phyloP scores from a whole-genome alignment of 35 echinoderm and acorn worm species.

The Lytechinus variegatus region DNA sequence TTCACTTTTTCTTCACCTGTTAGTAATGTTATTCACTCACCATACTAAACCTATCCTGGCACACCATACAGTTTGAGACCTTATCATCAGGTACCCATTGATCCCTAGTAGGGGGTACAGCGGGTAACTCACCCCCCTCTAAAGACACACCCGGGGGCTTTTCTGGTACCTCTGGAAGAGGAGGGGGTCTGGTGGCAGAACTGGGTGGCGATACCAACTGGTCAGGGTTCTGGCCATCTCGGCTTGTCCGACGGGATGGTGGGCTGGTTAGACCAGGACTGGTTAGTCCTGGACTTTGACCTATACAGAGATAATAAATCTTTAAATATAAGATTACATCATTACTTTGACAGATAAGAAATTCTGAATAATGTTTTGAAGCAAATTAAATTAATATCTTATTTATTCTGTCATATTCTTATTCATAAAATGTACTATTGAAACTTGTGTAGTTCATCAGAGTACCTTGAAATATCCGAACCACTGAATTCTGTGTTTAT shows the following conservation, averaged over 20 bases:
- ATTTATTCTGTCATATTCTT: not conserved
- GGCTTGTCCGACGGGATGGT: not conserved
- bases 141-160: not conserved
- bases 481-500: no score
- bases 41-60: slow-evolving; percentile 93
- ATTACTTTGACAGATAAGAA: not conserved
- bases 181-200: not conserved
- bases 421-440: no score
- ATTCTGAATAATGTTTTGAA: not conserved
- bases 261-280: slow-evolving; percentile 19
- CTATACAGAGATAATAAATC: not conserved
- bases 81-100: slow-evolving; percentile 86
- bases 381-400: no score
- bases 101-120: slow-evolving; percentile 80
- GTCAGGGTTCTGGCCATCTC: not conserved
- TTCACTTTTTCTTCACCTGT: not conserved
- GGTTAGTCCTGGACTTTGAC: not conserved
- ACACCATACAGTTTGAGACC: slow-evolving; percentile 91
- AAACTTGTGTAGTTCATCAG: no score
- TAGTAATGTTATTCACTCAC: slow-evolving; percentile 40
- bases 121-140: slow-evolving; percentile 50
- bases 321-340: not conserved
- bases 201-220: slow-evolving; percentile 25
- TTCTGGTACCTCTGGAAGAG: slow-evolving; percentile 8
- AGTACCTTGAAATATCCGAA: no score